Evolutionary conservation across 2,113 vertebrate species (phyloP).

Genomic region (Toxotes jaculatrix): DNA sequence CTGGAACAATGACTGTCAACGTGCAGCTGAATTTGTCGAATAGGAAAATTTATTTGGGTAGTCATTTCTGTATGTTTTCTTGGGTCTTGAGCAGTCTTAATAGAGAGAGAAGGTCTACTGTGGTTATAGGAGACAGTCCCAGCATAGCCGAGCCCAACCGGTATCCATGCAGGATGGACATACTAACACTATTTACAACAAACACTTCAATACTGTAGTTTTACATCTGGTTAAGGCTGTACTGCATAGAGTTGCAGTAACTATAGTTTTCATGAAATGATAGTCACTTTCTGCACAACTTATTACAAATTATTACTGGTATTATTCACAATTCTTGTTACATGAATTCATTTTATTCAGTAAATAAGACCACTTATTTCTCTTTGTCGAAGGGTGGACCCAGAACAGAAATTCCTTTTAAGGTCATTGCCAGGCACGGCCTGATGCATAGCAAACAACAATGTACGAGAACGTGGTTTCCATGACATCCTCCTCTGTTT

Average conservation of each 20-base stretch:
- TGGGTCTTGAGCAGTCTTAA: slow-evolving; percentile 62
- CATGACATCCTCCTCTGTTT: slow-evolving; percentile 72
- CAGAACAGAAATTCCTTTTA: slow-evolving; percentile 77
- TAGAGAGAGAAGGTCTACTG: slow-evolving; percentile 61
- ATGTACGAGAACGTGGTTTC: slow-evolving; percentile 70
- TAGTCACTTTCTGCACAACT: slow-evolving; percentile 90
- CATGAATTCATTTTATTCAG: slow-evolving; percentile 74
- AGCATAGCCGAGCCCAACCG: slow-evolving; percentile 85
- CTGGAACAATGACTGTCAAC: slow-evolving; percentile 20
- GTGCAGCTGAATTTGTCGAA: slow-evolving; percentile 43
- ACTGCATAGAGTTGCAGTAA: slow-evolving; percentile 82
- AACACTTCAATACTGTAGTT: slow-evolving; percentile 80
- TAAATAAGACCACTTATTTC: slow-evolving; percentile 86
- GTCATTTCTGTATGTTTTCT: slow-evolving; percentile 17
- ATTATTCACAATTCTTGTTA: slow-evolving; percentile 80
- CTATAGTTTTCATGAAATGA: slow-evolving; percentile 88
- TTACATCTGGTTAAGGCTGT: slow-evolving; percentile 85
- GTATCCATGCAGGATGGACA: slow-evolving; percentile 91
- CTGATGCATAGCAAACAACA: slow-evolving; percentile 87
- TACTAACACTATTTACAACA: slow-evolving; percentile 96
- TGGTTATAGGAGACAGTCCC: slow-evolving; percentile 75
- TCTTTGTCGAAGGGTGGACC: slow-evolving; percentile 79
- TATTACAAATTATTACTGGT: slow-evolving; percentile 80
- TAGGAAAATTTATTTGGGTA: slow-evolving; percentile 20
- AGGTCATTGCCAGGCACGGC: slow-evolving; percentile 81